A percentile compares a stretch with the other conserved stretches of the same genome.
These are phyloP conservation scores for Alcis repandata DNA, from an alignment of 2,888 invertebrate species.

Conservation along the genomic window DNA sequence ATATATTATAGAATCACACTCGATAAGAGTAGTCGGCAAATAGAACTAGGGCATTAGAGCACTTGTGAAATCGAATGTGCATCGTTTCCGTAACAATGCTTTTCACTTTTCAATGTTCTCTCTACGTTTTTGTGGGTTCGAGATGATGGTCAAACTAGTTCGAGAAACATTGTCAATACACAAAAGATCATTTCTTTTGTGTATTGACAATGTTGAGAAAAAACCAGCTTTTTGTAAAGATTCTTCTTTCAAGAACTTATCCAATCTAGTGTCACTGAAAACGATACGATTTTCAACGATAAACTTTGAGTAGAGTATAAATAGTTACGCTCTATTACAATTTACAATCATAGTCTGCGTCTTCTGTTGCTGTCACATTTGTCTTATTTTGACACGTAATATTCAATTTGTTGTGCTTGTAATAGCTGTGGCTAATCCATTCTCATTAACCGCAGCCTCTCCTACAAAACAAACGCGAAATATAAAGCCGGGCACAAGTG, in stretches of 20 bases:
- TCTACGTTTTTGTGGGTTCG: conserved; percentile 17
- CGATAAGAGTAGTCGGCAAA: conserved; percentile 29
- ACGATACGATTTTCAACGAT: background rate
- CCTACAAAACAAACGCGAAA: conserved; percentile 41
- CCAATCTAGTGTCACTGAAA: background rate
- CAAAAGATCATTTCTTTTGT: no score
- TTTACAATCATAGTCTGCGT: background rate
- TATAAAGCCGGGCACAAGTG: conserved; percentile 36
- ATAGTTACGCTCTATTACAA: background rate
- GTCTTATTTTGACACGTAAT: conserved; percentile 18
- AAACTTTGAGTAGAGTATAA: background rate
- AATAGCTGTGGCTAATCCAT: conserved; percentile 43
- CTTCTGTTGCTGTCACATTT: background rate
- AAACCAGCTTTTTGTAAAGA: background rate
- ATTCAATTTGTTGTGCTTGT: conserved; percentile 33
- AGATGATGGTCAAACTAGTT: conserved; percentile 11
- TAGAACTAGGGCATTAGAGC: conserved; percentile 42
- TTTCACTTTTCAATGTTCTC: conserved; percentile 36
- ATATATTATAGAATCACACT: conserved; percentile 30
- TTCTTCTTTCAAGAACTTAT: background rate
- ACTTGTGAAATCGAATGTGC: conserved; percentile 47
- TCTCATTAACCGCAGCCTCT: conserved; percentile 32
- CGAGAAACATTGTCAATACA: background rate
- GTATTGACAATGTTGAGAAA: no score
- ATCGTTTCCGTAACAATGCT: conserved; percentile 39